Conservation (phyloP, 2,888 invertebrate species). For the Isotomurus palustris region DNA sequence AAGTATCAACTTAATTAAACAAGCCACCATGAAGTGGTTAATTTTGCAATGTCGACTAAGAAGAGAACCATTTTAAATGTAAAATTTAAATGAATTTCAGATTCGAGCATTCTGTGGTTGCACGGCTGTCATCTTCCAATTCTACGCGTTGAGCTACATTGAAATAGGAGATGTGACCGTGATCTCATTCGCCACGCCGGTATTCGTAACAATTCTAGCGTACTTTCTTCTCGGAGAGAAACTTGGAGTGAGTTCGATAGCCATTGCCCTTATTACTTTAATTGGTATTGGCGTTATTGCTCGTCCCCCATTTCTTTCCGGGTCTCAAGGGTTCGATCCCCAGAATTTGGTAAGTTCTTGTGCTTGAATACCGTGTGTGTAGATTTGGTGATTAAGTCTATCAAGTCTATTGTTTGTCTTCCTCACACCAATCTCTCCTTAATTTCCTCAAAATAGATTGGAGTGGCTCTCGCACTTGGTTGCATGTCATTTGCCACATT, state of each 20-base stretch:
- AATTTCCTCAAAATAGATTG: slow-evolving; percentile 34
- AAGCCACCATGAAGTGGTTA: too few species aligned
- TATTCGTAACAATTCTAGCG: slow-evolving; percentile 36
- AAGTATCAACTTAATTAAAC: too few species aligned
- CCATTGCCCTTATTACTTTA: slow-evolving; percentile 30
- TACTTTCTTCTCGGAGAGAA: slow-evolving; percentile 37
- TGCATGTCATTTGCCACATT: slow-evolving; percentile 39
- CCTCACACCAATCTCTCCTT: not conserved
- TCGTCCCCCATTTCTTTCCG: slow-evolving; percentile 34
- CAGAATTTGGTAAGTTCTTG: slow-evolving; percentile 24
- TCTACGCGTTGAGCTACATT: slow-evolving; percentile 37
- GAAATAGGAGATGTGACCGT: slow-evolving; percentile 39
- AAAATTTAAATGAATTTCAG: slow-evolving; percentile 9
- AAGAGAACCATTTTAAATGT: not conserved
- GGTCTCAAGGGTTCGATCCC: slow-evolving; percentile 21
- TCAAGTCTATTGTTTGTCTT: too few species aligned
- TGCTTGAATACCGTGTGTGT: not conserved
- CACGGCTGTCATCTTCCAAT: slow-evolving; percentile 36
- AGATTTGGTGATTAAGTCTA: too few species aligned
- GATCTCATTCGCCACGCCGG: slow-evolving; percentile 37
- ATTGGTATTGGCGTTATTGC: slow-evolving; percentile 34
- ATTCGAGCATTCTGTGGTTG: slow-evolving; percentile 37
- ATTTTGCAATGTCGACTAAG: too few species aligned
- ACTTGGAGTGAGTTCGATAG: slow-evolving; percentile 27
- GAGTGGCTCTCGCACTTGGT: slow-evolving; percentile 33